Conservation (phyloP, 2,888 invertebrate genomes). For the Phortica okadai region DNA sequence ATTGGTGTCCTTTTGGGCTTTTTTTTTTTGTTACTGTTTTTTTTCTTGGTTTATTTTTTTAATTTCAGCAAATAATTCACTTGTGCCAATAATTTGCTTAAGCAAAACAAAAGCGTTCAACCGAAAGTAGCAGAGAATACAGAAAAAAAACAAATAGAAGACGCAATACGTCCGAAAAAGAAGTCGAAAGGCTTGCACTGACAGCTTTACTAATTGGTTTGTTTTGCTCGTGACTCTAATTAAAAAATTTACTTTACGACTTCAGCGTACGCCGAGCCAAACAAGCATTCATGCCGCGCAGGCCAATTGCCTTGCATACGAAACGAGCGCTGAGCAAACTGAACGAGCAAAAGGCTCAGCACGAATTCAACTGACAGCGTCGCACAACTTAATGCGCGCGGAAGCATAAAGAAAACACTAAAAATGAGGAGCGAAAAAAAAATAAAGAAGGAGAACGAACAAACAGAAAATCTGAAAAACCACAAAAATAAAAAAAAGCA, state of each 20-base stretch:
- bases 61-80: slow-evolving; percentile 59
- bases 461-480: slow-evolving; percentile 8
- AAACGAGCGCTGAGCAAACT: background rate
- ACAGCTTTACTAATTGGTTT: slow-evolving; percentile 67
- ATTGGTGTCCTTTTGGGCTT: too few species aligned
- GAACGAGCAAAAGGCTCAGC: background rate
- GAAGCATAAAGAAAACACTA: background rate
- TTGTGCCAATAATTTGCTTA: slow-evolving; percentile 63
- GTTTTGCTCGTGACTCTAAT: slow-evolving; percentile 69
- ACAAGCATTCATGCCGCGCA: background rate
- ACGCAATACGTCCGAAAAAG: slow-evolving; percentile 53
- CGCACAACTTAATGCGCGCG: background rate
- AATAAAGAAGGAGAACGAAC: background rate
- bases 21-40: background rate
- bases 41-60: too few species aligned
- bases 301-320: slow-evolving; percentile 20
- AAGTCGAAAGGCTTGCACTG: slow-evolving; percentile 59
- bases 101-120: background rate
- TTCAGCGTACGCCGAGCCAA: slow-evolving; percentile 45
- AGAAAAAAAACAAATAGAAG: slow-evolving; percentile 56
- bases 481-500: background rate
- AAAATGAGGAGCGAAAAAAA: background rate
- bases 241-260: slow-evolving; percentile 69
- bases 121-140: slow-evolving; percentile 38
- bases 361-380: background rate